A percentile compares a stretch with the other conserved stretches of the same genome.
phyloP scores from a whole-genome alignment of 2,888 invertebrate genomes.

The Euproctis similis region DNA sequence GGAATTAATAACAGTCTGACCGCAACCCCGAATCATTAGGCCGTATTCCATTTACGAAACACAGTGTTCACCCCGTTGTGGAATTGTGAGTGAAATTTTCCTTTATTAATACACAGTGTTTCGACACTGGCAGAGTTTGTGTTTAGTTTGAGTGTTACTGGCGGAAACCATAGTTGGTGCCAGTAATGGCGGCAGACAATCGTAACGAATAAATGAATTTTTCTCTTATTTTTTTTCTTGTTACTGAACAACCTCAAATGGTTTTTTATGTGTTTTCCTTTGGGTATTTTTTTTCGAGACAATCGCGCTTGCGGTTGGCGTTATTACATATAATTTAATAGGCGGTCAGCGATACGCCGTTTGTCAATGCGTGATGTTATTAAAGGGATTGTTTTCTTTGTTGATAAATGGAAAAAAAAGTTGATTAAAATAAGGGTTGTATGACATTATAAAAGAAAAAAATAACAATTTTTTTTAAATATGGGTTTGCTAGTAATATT shows the following conservation, averaged over 20 bases:
- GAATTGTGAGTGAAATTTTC: slow-evolving; percentile 9
- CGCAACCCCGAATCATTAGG: slow-evolving; percentile 64
- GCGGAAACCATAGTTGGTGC: slow-evolving; percentile 48
- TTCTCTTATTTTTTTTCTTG: slow-evolving; percentile 37
- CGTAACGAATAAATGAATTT: slow-evolving; percentile 65
- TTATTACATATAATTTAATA: slow-evolving; percentile 51
- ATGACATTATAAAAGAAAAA: no score
- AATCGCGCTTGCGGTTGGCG: slow-evolving; percentile 30
- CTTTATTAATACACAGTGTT: slow-evolving; percentile 13
- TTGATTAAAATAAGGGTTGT: no score
- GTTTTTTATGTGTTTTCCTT: slow-evolving; percentile 59
- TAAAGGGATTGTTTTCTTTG: slow-evolving; percentile 21
- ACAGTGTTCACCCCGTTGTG: slow-evolving; percentile 23
- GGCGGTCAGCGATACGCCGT: slow-evolving; percentile 26
- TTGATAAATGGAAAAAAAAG: slow-evolving; percentile 8
- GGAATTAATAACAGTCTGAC: slow-evolving; percentile 64
- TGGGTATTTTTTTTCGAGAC: slow-evolving; percentile 37
- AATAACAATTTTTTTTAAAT: no score
- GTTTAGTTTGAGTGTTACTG: slow-evolving; percentile 19
- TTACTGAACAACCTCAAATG: slow-evolving; percentile 48
- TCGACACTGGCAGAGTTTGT: slow-evolving; percentile 7
- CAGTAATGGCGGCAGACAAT: slow-evolving; percentile 54
- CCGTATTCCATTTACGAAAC: slow-evolving; percentile 51
- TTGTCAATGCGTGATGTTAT: slow-evolving; percentile 40
- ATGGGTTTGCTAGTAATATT: no score